Evolutionary conservation across 2,888 invertebrate genomes (phyloP).

Genomic region (Folsomia candida): DNA sequence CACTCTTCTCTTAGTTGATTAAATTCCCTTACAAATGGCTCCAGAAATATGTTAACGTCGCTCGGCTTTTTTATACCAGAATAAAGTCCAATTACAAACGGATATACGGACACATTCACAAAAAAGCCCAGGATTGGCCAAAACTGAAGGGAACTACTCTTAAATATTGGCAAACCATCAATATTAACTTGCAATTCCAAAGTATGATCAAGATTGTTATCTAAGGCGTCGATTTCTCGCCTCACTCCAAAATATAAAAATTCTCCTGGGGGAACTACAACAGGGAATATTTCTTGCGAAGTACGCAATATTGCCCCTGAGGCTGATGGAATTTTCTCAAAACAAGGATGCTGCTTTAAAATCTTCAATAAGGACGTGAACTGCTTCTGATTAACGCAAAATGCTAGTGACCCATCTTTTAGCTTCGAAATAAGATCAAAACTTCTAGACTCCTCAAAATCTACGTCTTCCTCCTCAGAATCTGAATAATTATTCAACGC

Average conservation of each 20-base stretch:
- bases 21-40: background rate
- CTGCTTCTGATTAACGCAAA: background rate
- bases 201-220: background rate
- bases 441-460: too few species aligned
- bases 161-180: background rate
- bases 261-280: background rate
- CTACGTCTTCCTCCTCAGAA: background rate
- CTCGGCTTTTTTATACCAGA: background rate
- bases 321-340: background rate
- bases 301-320: constrained; percentile 4
- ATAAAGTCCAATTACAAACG: background rate
- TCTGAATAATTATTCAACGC: background rate
- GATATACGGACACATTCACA: background rate
- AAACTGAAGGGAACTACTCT: background rate
- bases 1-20: background rate
- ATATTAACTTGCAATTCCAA: background rate
- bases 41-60: background rate
- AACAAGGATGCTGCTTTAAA: constrained; percentile 1
- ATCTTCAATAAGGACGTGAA: background rate
- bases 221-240: background rate
- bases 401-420: background rate
- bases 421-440: background rate
- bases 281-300: background rate
- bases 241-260: constrained; percentile 5
- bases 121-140: background rate